Conservation (phyloP, 2,888 invertebrate species). For the Macrophya annulata region DNA sequence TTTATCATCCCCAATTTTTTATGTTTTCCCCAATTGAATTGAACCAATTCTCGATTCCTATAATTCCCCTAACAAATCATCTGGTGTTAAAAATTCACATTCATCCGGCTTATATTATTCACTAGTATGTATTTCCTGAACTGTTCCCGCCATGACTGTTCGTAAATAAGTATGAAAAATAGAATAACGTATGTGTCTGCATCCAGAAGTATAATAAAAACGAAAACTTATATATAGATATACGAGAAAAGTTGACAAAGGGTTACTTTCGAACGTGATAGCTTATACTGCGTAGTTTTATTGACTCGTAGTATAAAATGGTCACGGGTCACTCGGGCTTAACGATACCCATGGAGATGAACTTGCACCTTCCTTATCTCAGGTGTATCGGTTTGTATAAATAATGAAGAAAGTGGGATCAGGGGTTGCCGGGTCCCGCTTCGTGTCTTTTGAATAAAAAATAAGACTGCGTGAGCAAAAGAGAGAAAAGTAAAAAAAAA, state of each 20-base stretch:
- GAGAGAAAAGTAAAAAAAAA: background rate
- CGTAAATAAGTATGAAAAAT: background rate
- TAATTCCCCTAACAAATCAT: background rate
- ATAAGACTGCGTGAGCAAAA: conserved; percentile 1
- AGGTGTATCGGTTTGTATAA: conserved; percentile 21
- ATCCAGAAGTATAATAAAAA: too few relatives aligned
- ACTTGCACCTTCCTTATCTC: conserved; percentile 25
- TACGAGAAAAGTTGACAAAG: background rate
- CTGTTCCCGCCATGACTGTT: background rate
- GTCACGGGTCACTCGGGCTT: conserved; percentile 54
- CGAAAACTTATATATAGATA: too few relatives aligned
- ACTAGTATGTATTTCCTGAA: background rate
- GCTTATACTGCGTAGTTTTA: conserved; percentile 45
- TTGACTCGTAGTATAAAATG: conserved; percentile 41
- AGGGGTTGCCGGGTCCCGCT: background rate
- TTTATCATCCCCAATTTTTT: background rate
- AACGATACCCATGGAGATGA: background rate
- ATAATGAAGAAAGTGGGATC: conserved; percentile 23
- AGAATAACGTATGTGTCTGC: background rate
- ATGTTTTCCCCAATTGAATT: background rate
- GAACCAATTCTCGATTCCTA: background rate
- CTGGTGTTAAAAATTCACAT: conserved; percentile 10
- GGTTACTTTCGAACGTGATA: conserved; percentile 8
- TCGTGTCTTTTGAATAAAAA: conserved; percentile 29
- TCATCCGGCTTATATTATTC: conserved; percentile 3